Evolutionary conservation across 2,113 vertebrate species (phyloP), one percentile per base, ranked within the genome.

Genomic region (Cinclus mexicanus): DNA sequence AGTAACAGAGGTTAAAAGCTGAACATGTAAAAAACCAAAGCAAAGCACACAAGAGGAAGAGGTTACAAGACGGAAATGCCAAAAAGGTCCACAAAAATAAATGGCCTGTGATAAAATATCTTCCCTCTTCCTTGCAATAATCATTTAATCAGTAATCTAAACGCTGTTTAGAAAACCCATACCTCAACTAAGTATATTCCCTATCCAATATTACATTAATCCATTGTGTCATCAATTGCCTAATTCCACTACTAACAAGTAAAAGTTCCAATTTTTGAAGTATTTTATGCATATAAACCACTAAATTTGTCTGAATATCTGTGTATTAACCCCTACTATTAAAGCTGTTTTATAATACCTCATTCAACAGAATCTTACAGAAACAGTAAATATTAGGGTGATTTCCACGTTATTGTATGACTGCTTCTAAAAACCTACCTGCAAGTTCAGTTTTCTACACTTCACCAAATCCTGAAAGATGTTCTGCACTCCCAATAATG

Each of bases 281-380:
- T 3, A 35, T 29, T 72, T 89, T 56, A 46, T 0, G 0, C 7
- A 37, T 10, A 59, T 3, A 44, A 74, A 39, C 6, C 29, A 33
- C 24, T 59, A 31, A 26, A 63, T 55, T 63, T 56, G 29, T 9
- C 24, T 35, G 29, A 70, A 13, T 42, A 59, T 10, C 39, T 56
- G 10, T 20, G 5, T 37, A 44, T 44, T 79, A 93, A 52, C 19
- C 23, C 55, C 46, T 5, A 44, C 3, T 13, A 56, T 63, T 60
- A 50, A 39, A 87, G 31, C 2, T 67, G 35, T 50, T 71, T 75
- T 29, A 6, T 17, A 50, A 20, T 15, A 63, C 26, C 10, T 63
- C 23, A 22, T 59, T 88, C 20, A 85, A 77, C 28, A 83, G 55
- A 81, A 57, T 37, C 39, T 44, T 53, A 75, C 5, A 28, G 44